A percentile compares a stretch with the other conserved stretches of the same genome.
phyloP scores from a whole-genome alignment of 2,113 vertebrate species.

The Ellobius talpinus region DNA sequence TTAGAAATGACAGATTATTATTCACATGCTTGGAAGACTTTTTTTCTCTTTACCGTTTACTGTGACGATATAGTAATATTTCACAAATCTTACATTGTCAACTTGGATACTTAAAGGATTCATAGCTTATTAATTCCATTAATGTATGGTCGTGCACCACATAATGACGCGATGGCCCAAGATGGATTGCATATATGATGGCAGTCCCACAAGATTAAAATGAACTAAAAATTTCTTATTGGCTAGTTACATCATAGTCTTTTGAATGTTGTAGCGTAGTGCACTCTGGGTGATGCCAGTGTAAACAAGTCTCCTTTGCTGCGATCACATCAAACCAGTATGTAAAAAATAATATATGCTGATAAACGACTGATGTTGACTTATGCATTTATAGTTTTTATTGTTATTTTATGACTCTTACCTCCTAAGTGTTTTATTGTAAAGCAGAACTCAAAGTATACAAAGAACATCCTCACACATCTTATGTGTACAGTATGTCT shows the following conservation, averaged over 20 bases:
- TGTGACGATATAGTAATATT: slow-evolving; percentile 26
- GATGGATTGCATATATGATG: background rate
- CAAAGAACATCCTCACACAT: background rate
- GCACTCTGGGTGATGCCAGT: background rate
- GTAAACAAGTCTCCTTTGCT: background rate
- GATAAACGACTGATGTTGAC: too few species aligned
- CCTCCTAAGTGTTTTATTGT: background rate
- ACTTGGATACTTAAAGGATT: slow-evolving; percentile 5
- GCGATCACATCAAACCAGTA: background rate
- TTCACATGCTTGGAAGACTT: slow-evolving; percentile 20
- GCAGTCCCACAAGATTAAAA: background rate
- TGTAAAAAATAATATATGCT: background rate
- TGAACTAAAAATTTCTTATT: background rate
- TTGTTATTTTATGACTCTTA: background rate
- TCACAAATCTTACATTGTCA: slow-evolving; percentile 41
- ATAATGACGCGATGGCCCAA: background rate
- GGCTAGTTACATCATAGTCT: background rate
- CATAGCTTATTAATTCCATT: slow-evolving; percentile 44
- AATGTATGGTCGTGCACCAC: background rate
- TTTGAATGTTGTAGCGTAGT: background rate
- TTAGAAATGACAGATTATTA: slow-evolving; percentile 33
- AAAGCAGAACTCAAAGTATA: background rate
- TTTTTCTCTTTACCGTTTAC: slow-evolving; percentile 14
- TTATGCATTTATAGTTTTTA: background rate
- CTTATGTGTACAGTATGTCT: background rate